Evolutionary conservation across 2,888 invertebrate species (phyloP).

Genomic region (Eristalis tenax): DNA sequence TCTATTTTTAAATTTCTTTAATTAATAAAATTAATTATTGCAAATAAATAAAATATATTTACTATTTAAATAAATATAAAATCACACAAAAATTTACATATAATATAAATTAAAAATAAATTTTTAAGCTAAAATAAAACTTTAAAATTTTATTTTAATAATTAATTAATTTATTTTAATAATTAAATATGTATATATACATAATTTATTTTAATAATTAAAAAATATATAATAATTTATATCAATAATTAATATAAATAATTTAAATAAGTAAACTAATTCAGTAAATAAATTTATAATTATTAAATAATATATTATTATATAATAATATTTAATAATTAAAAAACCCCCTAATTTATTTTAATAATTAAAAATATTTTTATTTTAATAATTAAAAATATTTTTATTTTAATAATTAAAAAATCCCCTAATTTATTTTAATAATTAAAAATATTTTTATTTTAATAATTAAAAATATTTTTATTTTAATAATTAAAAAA

Average conservation of each 20-base stretch:
- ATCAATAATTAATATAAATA: conserved; percentile 14
- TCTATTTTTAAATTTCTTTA: conserved; percentile 85
- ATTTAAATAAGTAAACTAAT: not conserved
- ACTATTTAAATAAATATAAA: conserved; percentile 81
- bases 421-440: conserved; percentile 9
- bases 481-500: too few species aligned
- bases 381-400: not conserved
- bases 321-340: too few species aligned
- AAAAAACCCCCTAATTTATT: conserved; percentile 7
- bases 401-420: too few species aligned
- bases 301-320: too few species aligned
- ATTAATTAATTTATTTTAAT: conserved; percentile 29
- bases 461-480: not conserved
- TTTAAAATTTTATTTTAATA: too few species aligned
- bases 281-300: too few species aligned
- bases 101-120: conserved; percentile 83
- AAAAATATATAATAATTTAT: too few species aligned
- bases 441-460: conserved; percentile 5
- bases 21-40: conserved; percentile 83
- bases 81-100: conserved; percentile 83
- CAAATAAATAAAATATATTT: conserved; percentile 77
- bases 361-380: conserved; percentile 2
- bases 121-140: too few species aligned
- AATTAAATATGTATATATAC: conserved; percentile 24
- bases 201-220: conserved; percentile 34